These are phyloP conservation scores for Tinamus guttatus DNA, from an alignment of 2,113 vertebrate genomes.

Conservation along the genomic window DNA sequence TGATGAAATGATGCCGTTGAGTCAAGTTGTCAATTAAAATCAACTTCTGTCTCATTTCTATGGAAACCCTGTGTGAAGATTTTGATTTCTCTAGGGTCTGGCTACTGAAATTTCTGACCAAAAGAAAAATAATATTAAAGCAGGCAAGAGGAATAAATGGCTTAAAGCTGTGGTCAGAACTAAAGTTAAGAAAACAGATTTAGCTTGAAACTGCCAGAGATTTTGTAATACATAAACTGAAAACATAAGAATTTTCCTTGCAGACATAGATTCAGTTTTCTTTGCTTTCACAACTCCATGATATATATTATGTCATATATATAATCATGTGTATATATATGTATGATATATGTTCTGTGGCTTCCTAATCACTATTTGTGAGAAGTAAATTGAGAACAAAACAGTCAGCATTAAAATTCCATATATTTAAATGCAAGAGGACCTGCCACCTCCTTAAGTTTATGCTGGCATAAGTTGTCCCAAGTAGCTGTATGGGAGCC, in stretches of 20 bases:
- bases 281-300: background rate
- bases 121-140: background rate
- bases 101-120: slow-evolving; percentile 83
- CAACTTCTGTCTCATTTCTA: background rate
- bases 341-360: background rate
- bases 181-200: slow-evolving; percentile 66
- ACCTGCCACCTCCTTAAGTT: background rate
- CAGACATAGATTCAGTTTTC: background rate
- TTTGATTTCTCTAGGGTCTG: slow-evolving; percentile 69
- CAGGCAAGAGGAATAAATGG: slow-evolving; percentile 64
- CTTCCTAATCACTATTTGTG: background rate
- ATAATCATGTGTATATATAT: too few species aligned
- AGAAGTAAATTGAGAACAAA: background rate
- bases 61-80: background rate
- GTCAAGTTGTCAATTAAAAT: background rate
- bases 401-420: background rate
- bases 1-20: background rate
- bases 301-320: too few species aligned
- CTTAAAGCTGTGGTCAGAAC: slow-evolving; percentile 83
- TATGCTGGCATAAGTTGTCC: background rate
- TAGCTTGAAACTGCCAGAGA: slow-evolving; percentile 70
- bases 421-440: background rate
- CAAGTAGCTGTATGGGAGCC: background rate
- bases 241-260: background rate
- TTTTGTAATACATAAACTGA: background rate